Evolutionary conservation across 1,140 invertebrate genomes (phyloP).

Genomic region (Centruroides vittatus): DNA sequence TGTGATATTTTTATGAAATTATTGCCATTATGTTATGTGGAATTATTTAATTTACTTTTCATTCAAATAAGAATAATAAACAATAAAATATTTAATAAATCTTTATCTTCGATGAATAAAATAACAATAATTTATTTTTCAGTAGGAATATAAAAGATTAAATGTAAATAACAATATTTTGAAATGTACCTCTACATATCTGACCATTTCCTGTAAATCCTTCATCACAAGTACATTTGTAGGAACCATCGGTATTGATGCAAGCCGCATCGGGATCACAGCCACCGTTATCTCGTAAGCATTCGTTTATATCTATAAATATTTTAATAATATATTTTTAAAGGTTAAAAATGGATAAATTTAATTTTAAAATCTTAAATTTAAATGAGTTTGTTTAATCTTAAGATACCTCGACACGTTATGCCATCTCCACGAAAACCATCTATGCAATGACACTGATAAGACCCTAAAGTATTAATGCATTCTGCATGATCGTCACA

Average conservation of each 20-base stretch:
- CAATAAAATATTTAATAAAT: too few species aligned
- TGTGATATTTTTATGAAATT: too few species aligned
- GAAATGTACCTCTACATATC: slow-evolving; percentile 24
- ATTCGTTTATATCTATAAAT: slow-evolving; percentile 80
- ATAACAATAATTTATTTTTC: too few species aligned
- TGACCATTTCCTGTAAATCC: slow-evolving; percentile 24
- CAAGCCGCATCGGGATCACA: slow-evolving; percentile 88
- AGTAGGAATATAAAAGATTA: too few species aligned
- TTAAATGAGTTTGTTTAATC: neutral
- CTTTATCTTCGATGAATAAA: too few species aligned
- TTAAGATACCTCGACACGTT: slow-evolving; percentile 35
- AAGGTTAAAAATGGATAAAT: neutral
- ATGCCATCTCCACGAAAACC: slow-evolving; percentile 49
- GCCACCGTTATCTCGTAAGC: slow-evolving; percentile 44
- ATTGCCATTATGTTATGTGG: too few species aligned
- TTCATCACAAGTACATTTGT: slow-evolving; percentile 24
- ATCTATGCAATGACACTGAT: slow-evolving; percentile 50
- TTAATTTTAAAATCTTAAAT: neutral
- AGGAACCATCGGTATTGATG: slow-evolving; percentile 53
- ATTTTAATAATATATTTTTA: neutral
- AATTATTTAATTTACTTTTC: too few species aligned
- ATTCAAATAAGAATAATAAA: too few species aligned
- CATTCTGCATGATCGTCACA: slow-evolving; percentile 40
- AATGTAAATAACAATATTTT: too few species aligned
- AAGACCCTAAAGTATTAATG: slow-evolving; percentile 47